Conservation (phyloP, 2,113 vertebrate genomes). For the Phyllostomus hastatus region DNA sequence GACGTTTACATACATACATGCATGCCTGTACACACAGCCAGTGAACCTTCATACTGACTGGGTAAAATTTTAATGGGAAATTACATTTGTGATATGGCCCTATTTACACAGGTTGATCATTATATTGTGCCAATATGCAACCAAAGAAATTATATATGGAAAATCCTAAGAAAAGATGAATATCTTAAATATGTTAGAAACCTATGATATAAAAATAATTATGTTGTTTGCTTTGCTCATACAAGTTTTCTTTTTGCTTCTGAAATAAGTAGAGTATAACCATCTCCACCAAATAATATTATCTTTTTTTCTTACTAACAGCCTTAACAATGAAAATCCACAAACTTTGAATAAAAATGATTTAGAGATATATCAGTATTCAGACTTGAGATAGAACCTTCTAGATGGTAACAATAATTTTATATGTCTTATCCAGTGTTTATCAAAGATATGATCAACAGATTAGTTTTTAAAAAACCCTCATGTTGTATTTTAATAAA, state of each 20-base stretch:
- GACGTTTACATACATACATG: not conserved
- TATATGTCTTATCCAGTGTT: not conserved
- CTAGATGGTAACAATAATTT: not conserved
- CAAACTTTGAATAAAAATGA: not conserved
- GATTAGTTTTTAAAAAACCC: not conserved
- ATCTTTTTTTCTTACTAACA: not conserved
- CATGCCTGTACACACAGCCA: not conserved
- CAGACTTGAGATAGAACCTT: not conserved
- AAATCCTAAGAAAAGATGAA: not conserved
- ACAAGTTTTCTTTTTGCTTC: not conserved
- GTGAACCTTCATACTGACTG: not conserved
- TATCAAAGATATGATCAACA: not conserved
- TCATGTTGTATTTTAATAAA: not conserved
- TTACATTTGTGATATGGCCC: not conserved
- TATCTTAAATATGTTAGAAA: not conserved
- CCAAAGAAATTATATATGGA: not conserved
- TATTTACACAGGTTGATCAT: not conserved
- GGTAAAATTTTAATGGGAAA: not conserved
- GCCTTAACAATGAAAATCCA: not conserved
- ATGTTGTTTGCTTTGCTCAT: not conserved
- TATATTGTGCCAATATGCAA: not conserved
- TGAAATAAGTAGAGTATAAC: not conserved
- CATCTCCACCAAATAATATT: not conserved
- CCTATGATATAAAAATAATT: not conserved
- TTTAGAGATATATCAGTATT: not conserved